phyloP scores from a whole-genome alignment of 1,140 invertebrate genomes.

The Trichonephila inaurata region DNA sequence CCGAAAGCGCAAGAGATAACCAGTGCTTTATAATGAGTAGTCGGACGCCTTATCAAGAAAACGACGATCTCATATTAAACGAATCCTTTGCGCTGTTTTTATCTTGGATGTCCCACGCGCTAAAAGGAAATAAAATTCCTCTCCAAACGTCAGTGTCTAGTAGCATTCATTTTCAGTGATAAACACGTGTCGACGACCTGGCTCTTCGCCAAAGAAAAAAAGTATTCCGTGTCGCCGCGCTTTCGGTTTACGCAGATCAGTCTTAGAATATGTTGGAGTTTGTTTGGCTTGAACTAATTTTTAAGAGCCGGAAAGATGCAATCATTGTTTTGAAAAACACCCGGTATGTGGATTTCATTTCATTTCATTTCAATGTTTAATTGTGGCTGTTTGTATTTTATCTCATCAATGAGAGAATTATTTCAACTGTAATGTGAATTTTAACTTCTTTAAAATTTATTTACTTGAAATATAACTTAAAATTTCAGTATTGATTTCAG shows the following conservation, averaged over 20 bases:
- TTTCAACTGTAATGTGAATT: too few species aligned
- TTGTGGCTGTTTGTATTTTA: too few species aligned
- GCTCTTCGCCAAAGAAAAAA: conserved; percentile 41
- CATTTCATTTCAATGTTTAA: too few species aligned
- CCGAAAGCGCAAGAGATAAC: neutral
- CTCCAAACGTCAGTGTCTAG: neutral
- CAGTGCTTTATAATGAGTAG: neutral
- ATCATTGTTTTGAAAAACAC: neutral
- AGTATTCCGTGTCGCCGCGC: neutral
- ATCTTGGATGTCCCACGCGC: neutral
- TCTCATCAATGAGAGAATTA: too few species aligned
- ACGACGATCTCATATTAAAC: neutral
- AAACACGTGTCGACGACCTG: conserved; percentile 66
- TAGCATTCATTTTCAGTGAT: conserved; percentile 40
- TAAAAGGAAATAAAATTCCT: conserved; percentile 19
- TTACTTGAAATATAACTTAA: too few species aligned
- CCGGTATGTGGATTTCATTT: neutral
- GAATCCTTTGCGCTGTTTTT: neutral
- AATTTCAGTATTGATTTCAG: too few species aligned
- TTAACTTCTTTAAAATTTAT: too few species aligned
- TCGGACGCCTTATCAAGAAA: neutral
- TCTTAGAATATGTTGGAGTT: neutral
- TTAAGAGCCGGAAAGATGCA: neutral
- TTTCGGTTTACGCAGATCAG: neutral
- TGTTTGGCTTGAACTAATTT: neutral